These are phyloP conservation scores for Glaucomys volans DNA, from an alignment of 2,113 vertebrate genomes.

Conservation along the genomic window DNA sequence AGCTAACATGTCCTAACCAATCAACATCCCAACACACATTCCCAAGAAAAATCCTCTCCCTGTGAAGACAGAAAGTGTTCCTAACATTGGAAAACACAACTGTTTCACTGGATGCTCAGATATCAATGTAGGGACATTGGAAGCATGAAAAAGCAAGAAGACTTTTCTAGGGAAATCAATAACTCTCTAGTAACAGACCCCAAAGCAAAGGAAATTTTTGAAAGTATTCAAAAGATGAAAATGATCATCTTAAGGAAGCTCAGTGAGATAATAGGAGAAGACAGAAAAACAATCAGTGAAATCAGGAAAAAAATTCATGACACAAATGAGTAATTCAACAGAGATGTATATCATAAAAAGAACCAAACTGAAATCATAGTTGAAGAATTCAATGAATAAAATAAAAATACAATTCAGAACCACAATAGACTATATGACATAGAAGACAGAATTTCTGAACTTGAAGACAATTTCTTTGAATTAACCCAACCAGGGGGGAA, in stretches of 20 bases:
- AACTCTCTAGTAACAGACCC: neutral
- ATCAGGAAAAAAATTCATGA: neutral
- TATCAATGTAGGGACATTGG: neutral
- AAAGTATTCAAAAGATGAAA: neutral
- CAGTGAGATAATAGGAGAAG: neutral
- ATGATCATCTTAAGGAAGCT: neutral
- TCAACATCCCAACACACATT: neutral
- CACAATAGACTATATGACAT: neutral
- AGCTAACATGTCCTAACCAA: neutral
- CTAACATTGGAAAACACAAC: neutral
- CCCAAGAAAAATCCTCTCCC: neutral
- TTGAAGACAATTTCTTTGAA: neutral
- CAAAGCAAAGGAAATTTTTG: neutral
- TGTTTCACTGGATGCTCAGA: neutral
- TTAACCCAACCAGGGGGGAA: neutral
- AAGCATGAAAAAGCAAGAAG: neutral
- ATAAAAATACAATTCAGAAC: neutral
- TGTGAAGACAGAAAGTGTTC: neutral
- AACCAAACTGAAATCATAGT: neutral
- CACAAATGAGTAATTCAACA: neutral
- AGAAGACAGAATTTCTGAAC: neutral
- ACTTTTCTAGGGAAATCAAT: neutral
- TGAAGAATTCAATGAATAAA: neutral
- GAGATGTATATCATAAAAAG: neutral
- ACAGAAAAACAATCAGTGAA: neutral